A percentile compares a stretch with the other conserved stretches of the same genome.
Conservation (phyloP, 2,888 invertebrate genomes). For the Myopa tessellatipennis region DNA sequence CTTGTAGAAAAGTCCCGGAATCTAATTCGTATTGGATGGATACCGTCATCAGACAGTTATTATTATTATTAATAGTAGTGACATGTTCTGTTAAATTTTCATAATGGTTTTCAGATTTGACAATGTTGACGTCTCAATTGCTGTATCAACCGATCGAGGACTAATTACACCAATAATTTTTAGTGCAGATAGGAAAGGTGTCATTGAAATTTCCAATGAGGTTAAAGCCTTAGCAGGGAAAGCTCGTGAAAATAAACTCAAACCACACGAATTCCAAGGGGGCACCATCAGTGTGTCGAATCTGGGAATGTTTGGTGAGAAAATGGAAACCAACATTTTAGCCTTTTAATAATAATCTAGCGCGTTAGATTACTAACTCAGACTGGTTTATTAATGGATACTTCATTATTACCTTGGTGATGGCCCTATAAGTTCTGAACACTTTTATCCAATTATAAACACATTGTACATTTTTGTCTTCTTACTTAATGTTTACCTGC, state of each 20-base stretch:
- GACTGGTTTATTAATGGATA: not conserved
- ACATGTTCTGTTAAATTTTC: not conserved
- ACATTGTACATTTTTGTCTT: no score
- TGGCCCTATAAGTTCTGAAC: no score
- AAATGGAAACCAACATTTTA: no score
- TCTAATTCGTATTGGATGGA: slow-evolving; percentile 97
- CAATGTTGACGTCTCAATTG: slow-evolving; percentile 95
- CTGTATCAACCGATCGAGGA: slow-evolving; percentile 94
- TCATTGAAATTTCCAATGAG: slow-evolving; percentile 83
- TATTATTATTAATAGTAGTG: slow-evolving; percentile 48
- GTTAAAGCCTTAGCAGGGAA: slow-evolving; percentile 85
- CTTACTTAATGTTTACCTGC: no score
- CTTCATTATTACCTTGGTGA: no score
- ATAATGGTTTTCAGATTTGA: slow-evolving; percentile 74
- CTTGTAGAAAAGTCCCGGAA: slow-evolving; percentile 90
- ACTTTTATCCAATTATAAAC: no score
- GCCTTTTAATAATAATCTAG: no score
- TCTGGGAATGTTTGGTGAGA: slow-evolving; percentile 89
- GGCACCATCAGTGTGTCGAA: slow-evolving; percentile 96
- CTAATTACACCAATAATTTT: slow-evolving; percentile 97
- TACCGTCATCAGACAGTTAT: slow-evolving; percentile 89
- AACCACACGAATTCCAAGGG: slow-evolving; percentile 96
- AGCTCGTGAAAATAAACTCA: slow-evolving; percentile 88
- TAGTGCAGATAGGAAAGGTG: slow-evolving; percentile 89
- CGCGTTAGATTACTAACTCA: not conserved